Evolutionary conservation across 2,888 invertebrate genomes (phyloP).

Genomic region (Lycaena phlaeas): DNA sequence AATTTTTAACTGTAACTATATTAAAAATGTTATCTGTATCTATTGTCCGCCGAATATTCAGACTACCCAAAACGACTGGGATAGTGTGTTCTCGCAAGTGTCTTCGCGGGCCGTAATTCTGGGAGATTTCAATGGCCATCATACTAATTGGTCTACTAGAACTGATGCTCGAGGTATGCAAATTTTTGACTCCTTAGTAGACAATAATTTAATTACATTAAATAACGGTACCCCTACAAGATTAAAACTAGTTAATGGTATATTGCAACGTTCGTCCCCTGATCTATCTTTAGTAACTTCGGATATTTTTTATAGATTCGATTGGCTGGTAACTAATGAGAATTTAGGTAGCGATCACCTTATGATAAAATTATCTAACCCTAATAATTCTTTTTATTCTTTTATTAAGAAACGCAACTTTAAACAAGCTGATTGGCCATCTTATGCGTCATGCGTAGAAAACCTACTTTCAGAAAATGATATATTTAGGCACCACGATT

Average conservation of each 20-base stretch:
- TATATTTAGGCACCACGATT: too few relatives aligned
- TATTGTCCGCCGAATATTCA: slow-evolving; percentile 13
- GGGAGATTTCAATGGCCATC: slow-evolving; percentile 3
- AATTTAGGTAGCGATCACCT: background rate
- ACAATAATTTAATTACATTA: background rate
- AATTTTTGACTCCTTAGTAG: background rate
- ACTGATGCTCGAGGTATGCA: background rate
- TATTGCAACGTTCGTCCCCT: background rate
- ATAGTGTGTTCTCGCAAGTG: slow-evolving; percentile 9
- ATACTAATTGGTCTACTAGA: background rate
- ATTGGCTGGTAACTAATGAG: background rate
- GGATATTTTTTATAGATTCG: background rate
- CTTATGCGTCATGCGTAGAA: too few relatives aligned
- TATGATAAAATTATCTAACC: background rate
- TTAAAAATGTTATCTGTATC: slow-evolving; percentile 13
- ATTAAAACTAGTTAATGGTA: background rate
- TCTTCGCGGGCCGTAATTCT: background rate
- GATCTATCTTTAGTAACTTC: background rate
- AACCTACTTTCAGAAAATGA: too few relatives aligned
- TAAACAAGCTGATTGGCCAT: too few relatives aligned
- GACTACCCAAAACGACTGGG: slow-evolving; percentile 13
- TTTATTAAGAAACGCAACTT: too few relatives aligned
- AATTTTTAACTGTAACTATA: slow-evolving; percentile 12
- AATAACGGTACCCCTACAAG: background rate
- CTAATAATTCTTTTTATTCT: too few relatives aligned